These are phyloP conservation scores for Ailurus styani DNA, from an alignment of 2,113 vertebrate species.

Conservation along the genomic window DNA sequence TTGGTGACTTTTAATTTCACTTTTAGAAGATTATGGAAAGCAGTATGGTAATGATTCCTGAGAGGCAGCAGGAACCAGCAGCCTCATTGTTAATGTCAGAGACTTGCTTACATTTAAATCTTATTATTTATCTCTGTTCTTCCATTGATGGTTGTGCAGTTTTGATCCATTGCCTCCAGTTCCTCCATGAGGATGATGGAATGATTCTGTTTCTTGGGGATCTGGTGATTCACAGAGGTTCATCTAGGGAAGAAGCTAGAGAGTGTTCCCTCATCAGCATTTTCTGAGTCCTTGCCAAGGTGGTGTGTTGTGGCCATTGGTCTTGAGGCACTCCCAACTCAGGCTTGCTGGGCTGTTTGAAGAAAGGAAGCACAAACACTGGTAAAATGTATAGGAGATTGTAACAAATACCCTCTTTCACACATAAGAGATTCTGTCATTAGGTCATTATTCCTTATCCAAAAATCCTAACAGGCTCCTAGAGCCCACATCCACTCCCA, in stretches of 20 bases:
- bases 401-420: not conserved
- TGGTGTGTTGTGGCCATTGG: not conserved
- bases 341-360: not conserved
- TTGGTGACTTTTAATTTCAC: conserved; percentile 69
- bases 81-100: conserved; percentile 35
- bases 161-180: not conserved
- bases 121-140: conserved; percentile 26
- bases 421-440: not conserved
- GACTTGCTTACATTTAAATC: conserved; percentile 50
- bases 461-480: not conserved
- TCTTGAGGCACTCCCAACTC: not conserved
- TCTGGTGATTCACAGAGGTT: not conserved
- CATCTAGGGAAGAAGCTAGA: not conserved
- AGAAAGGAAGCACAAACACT: not conserved
- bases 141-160: not conserved
- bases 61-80: conserved; percentile 14
- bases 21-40: conserved; percentile 69
- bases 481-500: not conserved
- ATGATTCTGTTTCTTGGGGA: not conserved
- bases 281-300: not conserved
- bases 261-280: not conserved
- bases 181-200: not conserved
- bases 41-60: conserved; percentile 52
- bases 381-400: not conserved
- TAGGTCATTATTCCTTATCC: not conserved